phyloP scores from a whole-genome alignment of 2,113 vertebrate genomes.

The Electrona antarctica region DNA sequence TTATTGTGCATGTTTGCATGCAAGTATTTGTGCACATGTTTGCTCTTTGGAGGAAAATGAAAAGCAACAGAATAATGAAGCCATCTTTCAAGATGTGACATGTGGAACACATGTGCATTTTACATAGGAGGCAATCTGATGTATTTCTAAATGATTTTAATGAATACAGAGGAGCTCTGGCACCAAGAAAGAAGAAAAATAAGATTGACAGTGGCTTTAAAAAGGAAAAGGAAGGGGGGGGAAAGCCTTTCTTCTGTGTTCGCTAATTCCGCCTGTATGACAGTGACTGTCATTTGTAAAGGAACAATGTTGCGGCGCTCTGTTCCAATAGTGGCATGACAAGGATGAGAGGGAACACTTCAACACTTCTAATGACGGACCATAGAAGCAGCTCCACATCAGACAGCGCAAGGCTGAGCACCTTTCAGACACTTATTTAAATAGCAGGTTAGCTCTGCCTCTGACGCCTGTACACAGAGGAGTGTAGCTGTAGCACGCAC shows the following conservation, averaged over 20 bases:
- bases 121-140: slow-evolving; percentile 68
- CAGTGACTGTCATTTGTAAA: slow-evolving; percentile 80
- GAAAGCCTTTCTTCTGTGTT: slow-evolving; percentile 67
- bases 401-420: slow-evolving; percentile 60
- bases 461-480: too few species aligned
- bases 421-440: slow-evolving; percentile 60
- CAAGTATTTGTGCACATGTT: slow-evolving; percentile 44
- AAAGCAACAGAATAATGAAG: slow-evolving; percentile 65
- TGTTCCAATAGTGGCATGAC: slow-evolving; percentile 72
- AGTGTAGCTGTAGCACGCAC: slow-evolving; percentile 16
- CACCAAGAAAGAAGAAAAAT: too few species aligned
- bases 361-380: slow-evolving; percentile 75
- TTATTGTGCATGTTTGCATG: slow-evolving; percentile 46
- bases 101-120: slow-evolving; percentile 71
- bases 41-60: slow-evolving; percentile 55
- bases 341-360: slow-evolving; percentile 73
- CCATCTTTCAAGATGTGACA: slow-evolving; percentile 73
- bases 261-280: slow-evolving; percentile 72
- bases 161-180: slow-evolving; percentile 70
- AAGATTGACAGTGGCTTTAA: slow-evolving; percentile 79
- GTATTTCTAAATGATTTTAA: slow-evolving; percentile 80
- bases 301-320: slow-evolving; percentile 69
- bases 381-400: slow-evolving; percentile 60
- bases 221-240: slow-evolving; percentile 30
- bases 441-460: slow-evolving; percentile 70